These are phyloP conservation scores for Synergus gifuensis DNA, from an alignment of 2,888 invertebrate genomes.

Conservation along the genomic window DNA sequence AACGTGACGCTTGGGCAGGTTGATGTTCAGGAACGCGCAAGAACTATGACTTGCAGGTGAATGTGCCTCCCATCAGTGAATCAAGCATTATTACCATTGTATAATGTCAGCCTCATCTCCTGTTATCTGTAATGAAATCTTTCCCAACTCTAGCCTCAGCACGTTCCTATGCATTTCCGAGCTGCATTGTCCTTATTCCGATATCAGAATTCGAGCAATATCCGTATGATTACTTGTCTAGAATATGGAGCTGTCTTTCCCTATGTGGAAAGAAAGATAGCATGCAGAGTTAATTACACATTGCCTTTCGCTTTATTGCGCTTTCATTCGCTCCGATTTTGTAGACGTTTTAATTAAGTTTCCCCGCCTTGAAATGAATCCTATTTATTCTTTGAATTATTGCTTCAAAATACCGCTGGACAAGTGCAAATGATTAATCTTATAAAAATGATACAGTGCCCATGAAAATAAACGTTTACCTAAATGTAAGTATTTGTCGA, in stretches of 20 bases:
- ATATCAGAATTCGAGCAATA: background rate
- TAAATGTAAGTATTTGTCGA: background rate
- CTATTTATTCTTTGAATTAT: background rate
- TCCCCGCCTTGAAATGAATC: background rate
- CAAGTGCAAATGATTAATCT: background rate
- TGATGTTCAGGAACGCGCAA: background rate
- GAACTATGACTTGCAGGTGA: background rate
- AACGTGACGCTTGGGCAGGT: background rate
- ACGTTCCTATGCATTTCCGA: constrained; percentile 47
- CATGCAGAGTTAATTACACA: background rate
- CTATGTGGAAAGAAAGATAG: constrained; percentile 4
- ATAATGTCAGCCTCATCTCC: constrained; percentile 67
- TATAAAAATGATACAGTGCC: background rate
- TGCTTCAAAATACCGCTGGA: background rate
- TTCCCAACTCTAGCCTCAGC: constrained; percentile 53
- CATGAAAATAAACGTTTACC: background rate
- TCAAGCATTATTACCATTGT: constrained; percentile 69
- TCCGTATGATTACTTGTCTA: constrained; percentile 39
- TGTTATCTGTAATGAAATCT: constrained; percentile 74
- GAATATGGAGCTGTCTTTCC: constrained; percentile 41
- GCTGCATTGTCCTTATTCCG: constrained; percentile 42
- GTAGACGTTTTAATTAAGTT: background rate
- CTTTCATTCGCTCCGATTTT: background rate
- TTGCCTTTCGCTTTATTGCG: background rate
- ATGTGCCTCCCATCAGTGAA: constrained; percentile 48